Conservation (phyloP, 2,888 invertebrate species). For the Siphlonurus alternatus region DNA sequence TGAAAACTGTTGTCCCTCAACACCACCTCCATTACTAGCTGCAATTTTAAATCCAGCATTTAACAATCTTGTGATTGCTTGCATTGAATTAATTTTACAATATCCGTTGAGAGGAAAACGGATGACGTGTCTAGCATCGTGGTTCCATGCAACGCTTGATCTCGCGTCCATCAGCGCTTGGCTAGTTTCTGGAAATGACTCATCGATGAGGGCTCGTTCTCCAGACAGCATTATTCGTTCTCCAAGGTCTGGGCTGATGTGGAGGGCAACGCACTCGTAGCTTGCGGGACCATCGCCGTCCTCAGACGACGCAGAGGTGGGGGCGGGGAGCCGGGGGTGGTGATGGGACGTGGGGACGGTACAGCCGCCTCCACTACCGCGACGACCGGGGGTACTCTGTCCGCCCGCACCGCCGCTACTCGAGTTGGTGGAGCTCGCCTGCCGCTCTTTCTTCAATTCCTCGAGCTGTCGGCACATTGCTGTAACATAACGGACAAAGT, state of each 20-base stretch:
- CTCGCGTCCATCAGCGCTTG: constrained; percentile 65
- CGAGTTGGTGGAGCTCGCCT: constrained; percentile 15
- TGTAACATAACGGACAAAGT: constrained; percentile 28
- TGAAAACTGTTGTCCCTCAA: constrained; percentile 78
- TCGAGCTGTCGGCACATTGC: constrained; percentile 58
- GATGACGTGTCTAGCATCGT: constrained; percentile 66
- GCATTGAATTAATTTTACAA: constrained; percentile 78
- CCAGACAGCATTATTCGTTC: constrained; percentile 70
- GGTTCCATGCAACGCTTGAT: constrained; percentile 64
- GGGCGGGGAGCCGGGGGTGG: constrained; percentile 2
- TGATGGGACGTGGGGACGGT: background rate
- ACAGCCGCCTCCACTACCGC: background rate
- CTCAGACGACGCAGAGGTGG: constrained; percentile 22
- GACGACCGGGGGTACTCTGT: background rate
- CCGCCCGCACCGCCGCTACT: constrained; percentile 4
- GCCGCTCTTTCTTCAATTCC: constrained; percentile 40
- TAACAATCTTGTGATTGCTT: constrained; percentile 64
- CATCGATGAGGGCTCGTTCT: constrained; percentile 56
- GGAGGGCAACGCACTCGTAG: constrained; percentile 64
- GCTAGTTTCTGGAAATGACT: constrained; percentile 35
- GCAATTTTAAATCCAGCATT: constrained; percentile 62
- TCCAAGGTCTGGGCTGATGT: constrained; percentile 64
- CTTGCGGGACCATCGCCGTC: constrained; percentile 22
- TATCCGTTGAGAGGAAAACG: constrained; percentile 76
- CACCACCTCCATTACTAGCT: constrained; percentile 72